Percentiles rank a stretch among this genome's conserved stretches.
Evolutionary conservation across 1,140 invertebrate genomes (phyloP).

Genomic region (Hycleus phaleratus): DNA sequence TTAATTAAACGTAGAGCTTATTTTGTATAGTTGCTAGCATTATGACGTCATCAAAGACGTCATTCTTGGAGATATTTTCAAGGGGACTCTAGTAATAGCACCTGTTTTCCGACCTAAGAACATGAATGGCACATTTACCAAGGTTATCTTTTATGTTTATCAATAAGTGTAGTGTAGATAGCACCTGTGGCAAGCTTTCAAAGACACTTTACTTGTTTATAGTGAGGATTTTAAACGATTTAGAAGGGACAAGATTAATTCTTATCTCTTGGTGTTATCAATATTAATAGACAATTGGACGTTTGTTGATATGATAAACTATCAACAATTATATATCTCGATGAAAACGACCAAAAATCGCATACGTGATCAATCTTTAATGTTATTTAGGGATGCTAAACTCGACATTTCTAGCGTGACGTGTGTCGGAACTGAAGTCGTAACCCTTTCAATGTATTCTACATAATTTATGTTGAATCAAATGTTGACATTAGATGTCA

Average conservation of each 20-base stretch:
- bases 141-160: constrained; percentile 10
- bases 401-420: constrained; percentile 2
- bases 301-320: too few relatives aligned
- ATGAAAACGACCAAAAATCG: neutral
- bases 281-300: too few relatives aligned
- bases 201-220: neutral
- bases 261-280: too few relatives aligned
- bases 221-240: too few relatives aligned
- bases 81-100: constrained; percentile 3
- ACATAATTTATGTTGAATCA: constrained; percentile 4
- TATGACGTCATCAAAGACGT: constrained; percentile 10
- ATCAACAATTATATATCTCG: too few relatives aligned
- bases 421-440: neutral
- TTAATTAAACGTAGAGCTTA: neutral
- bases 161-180: neutral
- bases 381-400: neutral
- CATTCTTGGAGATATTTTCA: neutral
- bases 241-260: too few relatives aligned
- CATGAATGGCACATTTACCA: constrained; percentile 4
- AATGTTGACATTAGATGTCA: constrained; percentile 1
- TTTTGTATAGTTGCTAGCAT: neutral
- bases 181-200: constrained; percentile 3
- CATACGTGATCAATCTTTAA: constrained; percentile 7
- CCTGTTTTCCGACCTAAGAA: neutral
- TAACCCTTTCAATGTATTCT: constrained; percentile 7